Conservation (phyloP, 1,140 invertebrate genomes). For the Drosophila lini region DNA sequence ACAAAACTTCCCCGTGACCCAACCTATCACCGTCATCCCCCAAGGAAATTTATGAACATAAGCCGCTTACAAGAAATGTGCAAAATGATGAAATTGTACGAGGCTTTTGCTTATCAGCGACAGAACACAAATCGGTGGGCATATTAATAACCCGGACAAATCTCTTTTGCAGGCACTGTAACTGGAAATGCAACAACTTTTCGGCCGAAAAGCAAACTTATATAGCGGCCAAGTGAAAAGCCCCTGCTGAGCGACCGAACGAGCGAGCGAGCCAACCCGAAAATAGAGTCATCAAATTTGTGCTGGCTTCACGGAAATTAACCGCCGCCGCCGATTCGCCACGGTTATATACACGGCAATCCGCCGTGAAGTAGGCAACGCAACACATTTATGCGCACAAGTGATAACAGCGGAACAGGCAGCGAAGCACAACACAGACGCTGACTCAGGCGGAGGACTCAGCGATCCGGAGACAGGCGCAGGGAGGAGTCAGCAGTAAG, state of each 20-base stretch:
- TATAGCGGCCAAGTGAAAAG: slow-evolving; percentile 59
- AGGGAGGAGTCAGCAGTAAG: slow-evolving; percentile 11
- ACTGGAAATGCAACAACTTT: slow-evolving; percentile 53
- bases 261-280: slow-evolving; percentile 65
- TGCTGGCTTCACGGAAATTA: slow-evolving; percentile 64
- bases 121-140: slow-evolving; percentile 60
- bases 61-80: slow-evolving; percentile 72
- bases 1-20: not conserved
- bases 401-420: slow-evolving; percentile 63
- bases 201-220: slow-evolving; percentile 32
- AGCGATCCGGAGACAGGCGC: slow-evolving; percentile 31
- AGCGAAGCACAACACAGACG: slow-evolving; percentile 35
- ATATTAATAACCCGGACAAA: slow-evolving; percentile 63
- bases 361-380: slow-evolving; percentile 72
- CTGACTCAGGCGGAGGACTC: slow-evolving; percentile 35
- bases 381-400: slow-evolving; percentile 77
- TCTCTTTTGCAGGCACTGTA: slow-evolving; percentile 64
- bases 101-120: slow-evolving; percentile 63
- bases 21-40: not conserved
- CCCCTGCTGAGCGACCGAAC: slow-evolving; percentile 32
- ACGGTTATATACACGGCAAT: slow-evolving; percentile 65
- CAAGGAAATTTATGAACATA: slow-evolving; percentile 72
- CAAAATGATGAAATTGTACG: slow-evolving; percentile 67
- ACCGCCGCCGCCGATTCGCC: slow-evolving; percentile 67
- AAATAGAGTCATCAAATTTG: slow-evolving; percentile 73